Base-by-base conservation (phyloP, 2,797 vertebrate genomes). In the Darevskia nairensis region DNA sequence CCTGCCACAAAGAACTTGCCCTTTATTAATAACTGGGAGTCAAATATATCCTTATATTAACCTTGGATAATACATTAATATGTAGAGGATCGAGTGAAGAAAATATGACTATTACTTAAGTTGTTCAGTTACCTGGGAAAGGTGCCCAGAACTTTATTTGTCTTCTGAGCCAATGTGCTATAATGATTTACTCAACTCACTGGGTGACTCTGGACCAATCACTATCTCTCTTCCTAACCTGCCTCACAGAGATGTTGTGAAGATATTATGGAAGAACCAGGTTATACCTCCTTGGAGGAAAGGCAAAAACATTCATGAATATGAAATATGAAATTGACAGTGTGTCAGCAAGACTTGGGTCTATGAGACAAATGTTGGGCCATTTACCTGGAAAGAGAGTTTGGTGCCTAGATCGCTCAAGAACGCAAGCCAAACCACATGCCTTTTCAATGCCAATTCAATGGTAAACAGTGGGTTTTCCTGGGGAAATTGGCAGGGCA, bases 11-110 rank as follows among this genome's bases (percentile, higher is more conserved):
- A 4, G 32, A 15, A 19, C 41, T 15, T 11, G 1, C 0, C 3
- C 15, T 35, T 80, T 79, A 75, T 66, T n/a, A 32, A 23, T 69
- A 82, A 77, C 1, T 75, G 1, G 1, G 0, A 10, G 74, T 85
- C 0, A 8, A 46, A 19, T 5, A 76, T 3, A 64, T 64, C 0
- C 0, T 50, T 91, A 82, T 79, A 66, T 17, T 4, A 82, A 11
- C 76, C 29, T 82, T 61, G 44, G 85, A n/a, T 29, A 90, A 23
- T 68, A 71, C 46, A 87, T 71, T 23, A 11, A 82, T 27, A 44
- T n/a, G 27, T 75, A 64, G 6, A 81, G 35, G 23, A 76, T 87
- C 46, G 1, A 27, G 4, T 59, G 23, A 75, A 87, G 46, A n/a
- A 72, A 61, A 29, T 44, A 8, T 66, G 46, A n/a, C 25, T 69